Base-by-base conservation (phyloP, 23 tunicate genomes). In the Diplosoma virens region DNA sequence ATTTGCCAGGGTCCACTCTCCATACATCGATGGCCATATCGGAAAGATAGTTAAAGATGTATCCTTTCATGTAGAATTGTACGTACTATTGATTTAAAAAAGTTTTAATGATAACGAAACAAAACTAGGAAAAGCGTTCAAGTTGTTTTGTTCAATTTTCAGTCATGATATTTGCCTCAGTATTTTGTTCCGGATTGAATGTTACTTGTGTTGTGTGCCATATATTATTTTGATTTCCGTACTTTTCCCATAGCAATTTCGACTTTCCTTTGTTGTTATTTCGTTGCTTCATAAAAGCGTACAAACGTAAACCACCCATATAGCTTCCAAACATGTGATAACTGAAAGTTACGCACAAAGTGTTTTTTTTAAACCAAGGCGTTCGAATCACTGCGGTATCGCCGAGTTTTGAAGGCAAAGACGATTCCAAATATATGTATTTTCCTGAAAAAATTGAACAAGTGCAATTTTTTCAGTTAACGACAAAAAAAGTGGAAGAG, bases 241-340 rank as follows among this genome's bases (percentile, higher is more conserved):
- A 61, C 30, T 80, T 81, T 75, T 92, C 97, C 97, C 97, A 92
- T 50, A 92, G 41, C 47, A 76, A 27, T 25, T 79, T 76, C 60
- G 75, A 76, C 32, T 79, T 81, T 29, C 97, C 97, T 58, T 58
- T 81, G 4, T 76, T 59, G 46, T 63, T 82, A 18, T 37, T 46
- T 31, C 48, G 65, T 34, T 87, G 67, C 70, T 92, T 85, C 59
- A 85, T 92, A 34, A 67, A 80, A 1, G 97, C 97, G 47, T 92
- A 92, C 24, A 92, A 41, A 3, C 97, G 81, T 24, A 92, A 47
- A 25, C 95, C 82, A 37, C 97, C 97, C 97, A 92, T 92, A 66
- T 80, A 73, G n/a, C 60, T 24, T 9, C 97, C 97, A 59, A 33
- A 73, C 97, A 92, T 92, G 92, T 92, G 91, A 25, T 92, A 92